Conservation (phyloP, 2,888 invertebrate species). For the Oscheius sp. region DNA sequence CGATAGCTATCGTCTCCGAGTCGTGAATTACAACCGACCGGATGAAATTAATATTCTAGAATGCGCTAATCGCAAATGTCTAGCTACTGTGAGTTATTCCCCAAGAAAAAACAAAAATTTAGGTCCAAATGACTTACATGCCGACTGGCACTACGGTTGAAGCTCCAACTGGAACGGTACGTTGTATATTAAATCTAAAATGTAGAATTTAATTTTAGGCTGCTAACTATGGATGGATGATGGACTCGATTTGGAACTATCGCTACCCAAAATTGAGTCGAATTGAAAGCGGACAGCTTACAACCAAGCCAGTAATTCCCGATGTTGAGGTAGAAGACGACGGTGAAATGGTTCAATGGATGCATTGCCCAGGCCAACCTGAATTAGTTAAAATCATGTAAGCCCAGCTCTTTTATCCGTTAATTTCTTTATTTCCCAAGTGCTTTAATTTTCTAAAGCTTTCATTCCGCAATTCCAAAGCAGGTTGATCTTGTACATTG, state of each 20-base stretch:
- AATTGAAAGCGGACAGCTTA: background rate
- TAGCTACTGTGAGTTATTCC: conserved; percentile 6
- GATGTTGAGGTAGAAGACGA: background rate
- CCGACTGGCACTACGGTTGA: conserved; percentile 13
- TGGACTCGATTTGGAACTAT: conserved; percentile 3
- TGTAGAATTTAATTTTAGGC: background rate
- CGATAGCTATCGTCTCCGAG: conserved; percentile 8
- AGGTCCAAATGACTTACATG: conserved; percentile 11
- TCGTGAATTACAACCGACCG: background rate
- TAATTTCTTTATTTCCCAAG: background rate
- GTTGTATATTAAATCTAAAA: background rate
- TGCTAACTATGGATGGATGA: conserved; percentile 8
- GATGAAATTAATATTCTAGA: background rate
- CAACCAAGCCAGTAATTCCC: background rate
- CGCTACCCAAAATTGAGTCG: background rate
- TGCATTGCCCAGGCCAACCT: conserved; percentile 14
- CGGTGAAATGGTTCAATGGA: background rate
- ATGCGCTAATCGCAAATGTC: conserved; percentile 16
- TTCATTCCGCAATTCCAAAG: background rate
- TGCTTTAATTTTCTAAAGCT: background rate
- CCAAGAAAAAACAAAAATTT: background rate
- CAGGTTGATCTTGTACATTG: background rate
- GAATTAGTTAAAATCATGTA: background rate
- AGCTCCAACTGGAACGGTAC: background rate
- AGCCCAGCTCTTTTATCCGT: background rate